Evolutionary conservation across 1,140 invertebrate genomes (phyloP).

Genomic region (Trypoxylus dichotomus): DNA sequence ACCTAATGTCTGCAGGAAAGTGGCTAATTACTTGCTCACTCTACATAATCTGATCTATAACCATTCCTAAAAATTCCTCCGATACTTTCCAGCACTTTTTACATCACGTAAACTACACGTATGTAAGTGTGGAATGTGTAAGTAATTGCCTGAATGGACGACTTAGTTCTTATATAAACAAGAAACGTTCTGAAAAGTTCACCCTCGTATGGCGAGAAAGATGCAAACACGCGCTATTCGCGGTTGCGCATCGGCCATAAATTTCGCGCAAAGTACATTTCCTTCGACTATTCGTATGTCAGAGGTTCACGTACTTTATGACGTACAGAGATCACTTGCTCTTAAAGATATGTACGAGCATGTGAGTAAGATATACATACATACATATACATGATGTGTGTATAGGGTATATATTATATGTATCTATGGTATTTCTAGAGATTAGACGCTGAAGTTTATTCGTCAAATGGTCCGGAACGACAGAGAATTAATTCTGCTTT

Average conservation of each 20-base stretch:
- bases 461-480: neutral
- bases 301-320: constrained; percentile 16
- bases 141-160: neutral
- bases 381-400: constrained; percentile 3
- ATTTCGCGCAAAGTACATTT: constrained; percentile 7
- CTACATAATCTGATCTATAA: neutral
- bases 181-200: neutral
- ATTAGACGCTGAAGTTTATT: neutral
- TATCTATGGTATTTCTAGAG: constrained; percentile 3
- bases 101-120: neutral
- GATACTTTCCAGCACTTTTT: neutral
- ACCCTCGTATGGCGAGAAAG: neutral
- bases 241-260: neutral
- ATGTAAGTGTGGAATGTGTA: neutral
- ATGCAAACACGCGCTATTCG: neutral
- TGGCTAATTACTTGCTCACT: no score
- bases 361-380: constrained; percentile 11
- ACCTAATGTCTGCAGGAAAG: no score
- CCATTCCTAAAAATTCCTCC: neutral
- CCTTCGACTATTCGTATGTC: constrained; percentile 11
- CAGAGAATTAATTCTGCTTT: neutral
- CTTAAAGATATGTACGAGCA: constrained; percentile 3
- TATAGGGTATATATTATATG: constrained; percentile 1
- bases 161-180: neutral
- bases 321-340: constrained; percentile 18